phyloP scores from a whole-genome alignment of 2,113 vertebrate genomes.

The Loxodonta africana region DNA sequence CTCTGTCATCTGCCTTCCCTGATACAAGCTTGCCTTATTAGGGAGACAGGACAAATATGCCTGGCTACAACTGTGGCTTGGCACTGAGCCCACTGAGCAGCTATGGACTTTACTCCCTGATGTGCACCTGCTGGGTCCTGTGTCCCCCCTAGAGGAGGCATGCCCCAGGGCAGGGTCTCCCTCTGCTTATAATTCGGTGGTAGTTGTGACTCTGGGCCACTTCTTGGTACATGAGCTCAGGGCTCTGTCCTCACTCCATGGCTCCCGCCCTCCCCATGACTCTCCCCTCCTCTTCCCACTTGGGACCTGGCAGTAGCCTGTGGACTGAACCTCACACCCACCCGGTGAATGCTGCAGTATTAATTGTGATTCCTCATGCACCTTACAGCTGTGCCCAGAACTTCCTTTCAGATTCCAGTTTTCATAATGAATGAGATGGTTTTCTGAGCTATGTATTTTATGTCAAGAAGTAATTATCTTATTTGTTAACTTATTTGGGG shows the following conservation, averaged over 20 bases:
- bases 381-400: neutral
- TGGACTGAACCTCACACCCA: too few relatives aligned
- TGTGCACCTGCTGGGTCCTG: too few relatives aligned
- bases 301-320: too few relatives aligned
- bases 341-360: rapidly evolving
- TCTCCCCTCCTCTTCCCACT: too few relatives aligned
- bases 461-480: neutral
- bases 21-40: neutral
- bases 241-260: too few relatives aligned
- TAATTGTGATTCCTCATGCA: neutral
- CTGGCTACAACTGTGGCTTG: neutral
- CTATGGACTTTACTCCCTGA: neutral
- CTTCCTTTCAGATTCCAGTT: neutral
- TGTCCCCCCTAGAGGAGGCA: too few relatives aligned
- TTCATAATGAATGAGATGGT: neutral
- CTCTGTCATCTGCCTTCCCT: neutral
- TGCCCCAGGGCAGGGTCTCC: too few relatives aligned
- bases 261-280: too few relatives aligned
- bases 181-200: too few relatives aligned
- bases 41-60: neutral
- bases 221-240: too few relatives aligned
- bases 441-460: neutral
- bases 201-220: too few relatives aligned
- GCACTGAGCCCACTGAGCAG: neutral
- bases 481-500: neutral